Percentiles rank a stretch among this genome's conserved stretches.
Evolutionary conservation across 2,797 vertebrate genomes (phyloP).

Genomic region (Sebastes wilsoni): DNA sequence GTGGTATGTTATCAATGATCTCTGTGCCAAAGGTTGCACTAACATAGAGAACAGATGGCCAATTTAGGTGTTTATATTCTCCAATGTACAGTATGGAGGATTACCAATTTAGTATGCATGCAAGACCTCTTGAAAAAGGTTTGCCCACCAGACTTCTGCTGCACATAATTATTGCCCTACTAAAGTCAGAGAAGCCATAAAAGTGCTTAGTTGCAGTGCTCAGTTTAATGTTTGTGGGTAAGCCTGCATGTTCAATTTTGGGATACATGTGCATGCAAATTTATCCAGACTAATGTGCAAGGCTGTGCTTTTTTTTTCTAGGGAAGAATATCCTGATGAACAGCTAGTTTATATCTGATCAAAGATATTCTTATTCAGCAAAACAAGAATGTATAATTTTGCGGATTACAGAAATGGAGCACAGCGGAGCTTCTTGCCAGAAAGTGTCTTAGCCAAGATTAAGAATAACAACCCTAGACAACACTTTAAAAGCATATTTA

Average conservation of each 20-base stretch:
- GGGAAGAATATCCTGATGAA: conserved; percentile 60
- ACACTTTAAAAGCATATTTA: conserved; percentile 62
- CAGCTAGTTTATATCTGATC: conserved; percentile 73
- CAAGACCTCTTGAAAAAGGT: conserved; percentile 23
- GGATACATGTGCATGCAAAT: conserved; percentile 38
- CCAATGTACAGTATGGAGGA: conserved; percentile 2
- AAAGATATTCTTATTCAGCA: conserved; percentile 79
- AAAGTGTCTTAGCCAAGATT: conserved; percentile 58
- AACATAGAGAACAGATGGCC: conserved; percentile 16
- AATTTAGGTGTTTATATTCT: conserved; percentile 14
- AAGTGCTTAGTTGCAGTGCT: conserved; percentile 65
- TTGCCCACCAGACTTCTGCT: conserved; percentile 22
- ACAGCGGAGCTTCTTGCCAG: conserved; percentile 53
- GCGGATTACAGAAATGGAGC: conserved; percentile 65
- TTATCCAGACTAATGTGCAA: conserved; percentile 48
- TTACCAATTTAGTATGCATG: conserved; percentile 33
- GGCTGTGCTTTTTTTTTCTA: conserved; percentile 39
- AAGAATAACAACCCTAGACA: conserved; percentile 57
- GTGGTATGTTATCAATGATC: not conserved
- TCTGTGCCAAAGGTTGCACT: conserved; percentile 8
- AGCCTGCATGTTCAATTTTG: conserved; percentile 37
- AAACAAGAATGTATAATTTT: conserved; percentile 76
- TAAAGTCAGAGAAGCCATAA: conserved; percentile 41
- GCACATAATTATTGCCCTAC: conserved; percentile 47
- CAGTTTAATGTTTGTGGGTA: conserved; percentile 9